Conservation (phyloP, 2,797 vertebrate genomes). For the Onychomys leucogaster region DNA sequence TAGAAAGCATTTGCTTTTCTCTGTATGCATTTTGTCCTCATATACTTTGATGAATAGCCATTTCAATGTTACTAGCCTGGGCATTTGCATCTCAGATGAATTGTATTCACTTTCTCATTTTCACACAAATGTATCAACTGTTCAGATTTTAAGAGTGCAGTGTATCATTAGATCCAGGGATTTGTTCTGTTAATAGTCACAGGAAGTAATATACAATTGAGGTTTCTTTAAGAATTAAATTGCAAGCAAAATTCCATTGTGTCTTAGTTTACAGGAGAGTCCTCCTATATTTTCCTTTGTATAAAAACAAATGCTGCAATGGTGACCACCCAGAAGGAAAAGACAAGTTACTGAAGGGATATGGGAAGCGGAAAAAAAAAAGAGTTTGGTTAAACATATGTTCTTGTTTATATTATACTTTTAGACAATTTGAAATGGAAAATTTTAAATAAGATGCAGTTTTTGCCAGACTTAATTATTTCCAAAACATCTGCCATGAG, state of each 20-base stretch:
- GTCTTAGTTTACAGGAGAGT: conserved; percentile 73
- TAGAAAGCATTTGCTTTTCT: neutral
- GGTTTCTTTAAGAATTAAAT: conserved; percentile 55
- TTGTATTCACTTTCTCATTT: neutral
- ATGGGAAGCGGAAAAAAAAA: conserved; percentile 62
- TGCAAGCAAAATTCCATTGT: conserved; percentile 80
- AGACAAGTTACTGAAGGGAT: conserved; percentile 72
- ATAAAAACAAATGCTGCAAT: conserved; percentile 75
- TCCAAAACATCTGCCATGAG: conserved; percentile 76
- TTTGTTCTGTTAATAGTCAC: neutral
- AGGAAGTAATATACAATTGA: conserved; percentile 26
- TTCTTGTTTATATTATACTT: conserved; percentile 85
- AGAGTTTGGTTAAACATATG: conserved; percentile 82
- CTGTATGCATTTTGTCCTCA: neutral
- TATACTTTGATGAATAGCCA: neutral
- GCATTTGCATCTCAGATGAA: neutral
- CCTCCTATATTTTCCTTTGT: conserved; percentile 58
- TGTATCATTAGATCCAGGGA: neutral
- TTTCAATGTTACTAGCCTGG: neutral
- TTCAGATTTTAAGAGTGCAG: neutral
- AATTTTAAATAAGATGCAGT: conserved; percentile 81
- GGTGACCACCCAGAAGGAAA: conserved; percentile 88
- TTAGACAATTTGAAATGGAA: conserved; percentile 81
- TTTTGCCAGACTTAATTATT: conserved; percentile 79
- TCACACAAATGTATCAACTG: neutral